These are phyloP conservation scores for Malthinus flaveolus DNA, from an alignment of 2,888 invertebrate genomes.

Conservation along the genomic window DNA sequence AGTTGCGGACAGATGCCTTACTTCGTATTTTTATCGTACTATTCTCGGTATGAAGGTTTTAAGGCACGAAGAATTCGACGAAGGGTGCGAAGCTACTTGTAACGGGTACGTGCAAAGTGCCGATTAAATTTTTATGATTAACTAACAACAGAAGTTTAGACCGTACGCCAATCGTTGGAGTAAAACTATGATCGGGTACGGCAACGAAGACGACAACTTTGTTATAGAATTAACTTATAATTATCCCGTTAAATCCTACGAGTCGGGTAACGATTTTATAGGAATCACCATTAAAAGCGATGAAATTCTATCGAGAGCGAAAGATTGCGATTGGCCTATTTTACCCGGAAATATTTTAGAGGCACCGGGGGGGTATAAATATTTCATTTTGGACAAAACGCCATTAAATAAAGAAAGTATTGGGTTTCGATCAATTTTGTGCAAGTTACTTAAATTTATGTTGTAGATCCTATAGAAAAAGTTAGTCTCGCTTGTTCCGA, in stretches of 20 bases:
- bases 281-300: constrained; percentile 83
- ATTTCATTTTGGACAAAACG: constrained; percentile 75
- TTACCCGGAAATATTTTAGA: constrained; percentile 65
- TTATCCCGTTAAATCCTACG: constrained; percentile 87
- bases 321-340: constrained; percentile 72
- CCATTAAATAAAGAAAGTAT: constrained; percentile 68
- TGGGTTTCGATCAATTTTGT: constrained; percentile 5
- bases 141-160: constrained; percentile 57
- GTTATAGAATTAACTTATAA: constrained; percentile 97
- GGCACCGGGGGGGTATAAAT: constrained; percentile 93
- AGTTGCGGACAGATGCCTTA: constrained; percentile 84
- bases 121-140: constrained; percentile 1
- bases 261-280: constrained; percentile 88
- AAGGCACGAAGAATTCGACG: constrained; percentile 95
- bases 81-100: constrained; percentile 96
- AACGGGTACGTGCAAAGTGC: constrained; percentile 78
- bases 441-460: not conserved
- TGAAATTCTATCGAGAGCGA: constrained; percentile 75
- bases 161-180: constrained; percentile 98
- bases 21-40: constrained; percentile 85
- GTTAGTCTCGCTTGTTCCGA: constrained; percentile 80
- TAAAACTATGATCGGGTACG: constrained; percentile 99
- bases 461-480: constrained; percentile 75
- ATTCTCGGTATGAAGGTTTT: constrained; percentile 95
- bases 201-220: constrained; percentile 92